A percentile compares a stretch with the other conserved stretches of the same genome.
Evolutionary conservation across 2,797 vertebrate species (phyloP).

Genomic region (Poecilia gillii): DNA sequence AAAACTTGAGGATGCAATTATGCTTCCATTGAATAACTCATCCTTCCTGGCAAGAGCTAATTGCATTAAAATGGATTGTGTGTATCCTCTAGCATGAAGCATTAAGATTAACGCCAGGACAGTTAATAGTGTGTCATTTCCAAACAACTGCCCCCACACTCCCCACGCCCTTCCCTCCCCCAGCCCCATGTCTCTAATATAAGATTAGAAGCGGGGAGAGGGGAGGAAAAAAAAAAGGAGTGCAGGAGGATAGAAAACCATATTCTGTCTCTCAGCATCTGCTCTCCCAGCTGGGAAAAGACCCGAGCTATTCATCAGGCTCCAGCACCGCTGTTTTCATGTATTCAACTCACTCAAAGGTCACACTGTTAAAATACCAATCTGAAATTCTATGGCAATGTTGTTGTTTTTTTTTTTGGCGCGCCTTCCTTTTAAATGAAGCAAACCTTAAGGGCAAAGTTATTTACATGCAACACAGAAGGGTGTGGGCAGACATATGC

Average conservation of each 20-base stretch:
- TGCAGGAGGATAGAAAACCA: slow-evolving; percentile 64
- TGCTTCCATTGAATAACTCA: slow-evolving; percentile 83
- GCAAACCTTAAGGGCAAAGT: slow-evolving; percentile 62
- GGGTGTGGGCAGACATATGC: slow-evolving; percentile 53
- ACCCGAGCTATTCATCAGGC: slow-evolving; percentile 79
- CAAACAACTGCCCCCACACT: slow-evolving; percentile 4
- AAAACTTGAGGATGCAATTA: slow-evolving; percentile 84
- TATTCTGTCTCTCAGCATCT: slow-evolving; percentile 75
- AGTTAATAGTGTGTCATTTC: slow-evolving; percentile 82
- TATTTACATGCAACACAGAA: slow-evolving; percentile 69
- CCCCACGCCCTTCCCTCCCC: slow-evolving; percentile 15
- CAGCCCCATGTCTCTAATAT: slow-evolving; percentile 68
- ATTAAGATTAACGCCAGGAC: slow-evolving; percentile 81
- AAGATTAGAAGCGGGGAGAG: slow-evolving; percentile 70
- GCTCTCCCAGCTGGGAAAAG: slow-evolving; percentile 81
- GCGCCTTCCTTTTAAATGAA: slow-evolving; percentile 56
- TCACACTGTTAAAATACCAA: slow-evolving; percentile 79
- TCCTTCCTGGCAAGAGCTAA: slow-evolving; percentile 82
- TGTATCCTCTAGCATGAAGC: slow-evolving; percentile 75
- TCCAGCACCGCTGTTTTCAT: slow-evolving; percentile 68
- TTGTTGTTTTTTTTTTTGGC: slow-evolving; percentile 65
- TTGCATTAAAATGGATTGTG: slow-evolving; percentile 84
- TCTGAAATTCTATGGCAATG: slow-evolving; percentile 64
- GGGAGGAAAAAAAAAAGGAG: slow-evolving; percentile 23
- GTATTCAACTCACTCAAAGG: slow-evolving; percentile 82